Conservation (phyloP, 1,140 invertebrate genomes). For the Hycleus phaleratus region DNA sequence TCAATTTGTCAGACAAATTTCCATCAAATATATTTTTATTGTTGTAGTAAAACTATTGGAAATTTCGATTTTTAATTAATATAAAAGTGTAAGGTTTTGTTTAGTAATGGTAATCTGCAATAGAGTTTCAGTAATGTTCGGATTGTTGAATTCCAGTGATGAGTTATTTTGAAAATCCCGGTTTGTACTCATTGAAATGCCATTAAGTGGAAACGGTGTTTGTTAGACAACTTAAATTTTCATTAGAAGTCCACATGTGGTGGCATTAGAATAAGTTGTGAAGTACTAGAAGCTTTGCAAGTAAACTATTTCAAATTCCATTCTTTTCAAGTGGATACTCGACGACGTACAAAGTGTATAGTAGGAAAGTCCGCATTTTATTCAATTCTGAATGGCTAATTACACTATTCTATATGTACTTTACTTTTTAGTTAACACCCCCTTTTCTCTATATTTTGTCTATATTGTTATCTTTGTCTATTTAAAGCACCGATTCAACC, state of each 20-base stretch:
- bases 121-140: no score
- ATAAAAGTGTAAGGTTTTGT: no score
- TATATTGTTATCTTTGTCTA: no score
- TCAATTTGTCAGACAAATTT: no score
- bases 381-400: slow-evolving; percentile 19
- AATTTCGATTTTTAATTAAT: no score
- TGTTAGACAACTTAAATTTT: slow-evolving; percentile 5
- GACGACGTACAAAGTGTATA: slow-evolving; percentile 1
- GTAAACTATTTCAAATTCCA: slow-evolving; percentile 14
- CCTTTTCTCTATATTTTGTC: no score
- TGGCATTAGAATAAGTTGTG: slow-evolving; percentile 9
- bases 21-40: no score
- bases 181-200: slow-evolving; percentile 9
- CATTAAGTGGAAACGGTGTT: slow-evolving; percentile 5
- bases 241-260: slow-evolving; percentile 11
- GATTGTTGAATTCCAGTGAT: no score
- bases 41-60: no score
- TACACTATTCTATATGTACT: slow-evolving; percentile 13
- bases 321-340: slow-evolving; percentile 9
- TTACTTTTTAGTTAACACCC: slow-evolving; percentile 5
- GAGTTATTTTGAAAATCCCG: not conserved
- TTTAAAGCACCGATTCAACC: no score
- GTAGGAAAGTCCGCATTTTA: slow-evolving; percentile 10
- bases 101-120: no score
- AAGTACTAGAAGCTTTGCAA: slow-evolving; percentile 1